Evolutionary conservation across 1,140 invertebrate genomes (phyloP).

Genomic region (Drosophila lini): DNA sequence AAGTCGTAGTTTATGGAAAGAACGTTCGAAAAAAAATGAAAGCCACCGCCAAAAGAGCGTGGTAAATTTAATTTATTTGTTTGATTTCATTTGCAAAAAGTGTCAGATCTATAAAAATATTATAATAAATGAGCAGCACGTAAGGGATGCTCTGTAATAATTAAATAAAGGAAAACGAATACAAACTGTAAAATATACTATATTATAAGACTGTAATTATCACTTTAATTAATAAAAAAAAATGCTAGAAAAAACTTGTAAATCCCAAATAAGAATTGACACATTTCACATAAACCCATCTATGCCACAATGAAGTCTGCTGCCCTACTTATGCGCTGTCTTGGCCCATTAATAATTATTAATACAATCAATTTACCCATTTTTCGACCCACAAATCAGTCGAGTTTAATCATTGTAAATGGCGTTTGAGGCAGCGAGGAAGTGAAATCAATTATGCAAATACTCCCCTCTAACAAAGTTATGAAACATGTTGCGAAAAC

Average conservation of each 20-base stretch:
- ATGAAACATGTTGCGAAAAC: conserved; percentile 37
- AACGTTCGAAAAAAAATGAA: conserved; percentile 16
- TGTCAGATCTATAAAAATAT: conserved; percentile 34
- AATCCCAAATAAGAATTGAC: neutral
- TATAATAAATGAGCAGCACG: conserved; percentile 30
- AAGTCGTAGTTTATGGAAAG: conserved; percentile 49
- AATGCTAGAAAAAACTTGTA: no score
- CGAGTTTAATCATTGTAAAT: conserved; percentile 55
- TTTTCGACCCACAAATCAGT: conserved; percentile 28
- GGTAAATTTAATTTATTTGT: conserved; percentile 69
- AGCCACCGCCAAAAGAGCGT: conserved; percentile 45
- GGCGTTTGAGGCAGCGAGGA: conserved; percentile 20
- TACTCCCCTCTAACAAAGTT: conserved; percentile 27
- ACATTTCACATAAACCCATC: neutral
- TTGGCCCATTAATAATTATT: conserved; percentile 45
- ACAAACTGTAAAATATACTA: neutral
- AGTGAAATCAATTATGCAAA: conserved; percentile 62
- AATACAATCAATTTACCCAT: conserved; percentile 61
- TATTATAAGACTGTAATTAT: no score
- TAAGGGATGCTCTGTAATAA: neutral
- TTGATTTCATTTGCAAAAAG: conserved; percentile 63
- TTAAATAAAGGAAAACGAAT: neutral
- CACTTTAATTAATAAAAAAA: no score
- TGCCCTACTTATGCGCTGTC: conserved; percentile 9
- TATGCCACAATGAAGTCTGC: neutral